Evolutionary conservation across 2,888 invertebrate genomes (phyloP).

Genomic region (Dryadula phaetusa): DNA sequence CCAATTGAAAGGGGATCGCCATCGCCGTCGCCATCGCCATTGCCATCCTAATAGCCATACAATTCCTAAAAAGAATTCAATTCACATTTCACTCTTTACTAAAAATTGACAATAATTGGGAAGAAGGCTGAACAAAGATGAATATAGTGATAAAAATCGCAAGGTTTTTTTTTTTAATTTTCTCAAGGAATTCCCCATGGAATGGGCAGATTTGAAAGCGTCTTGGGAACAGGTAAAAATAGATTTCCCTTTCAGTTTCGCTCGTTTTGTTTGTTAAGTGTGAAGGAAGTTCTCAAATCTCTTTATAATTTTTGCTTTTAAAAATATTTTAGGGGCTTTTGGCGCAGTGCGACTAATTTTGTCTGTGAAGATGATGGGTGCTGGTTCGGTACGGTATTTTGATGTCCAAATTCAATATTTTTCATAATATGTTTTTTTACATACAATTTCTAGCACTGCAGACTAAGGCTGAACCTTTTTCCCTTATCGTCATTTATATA

Average conservation of each 20-base stretch:
- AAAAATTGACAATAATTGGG: conserved; percentile 39
- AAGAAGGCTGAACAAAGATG: conserved; percentile 33
- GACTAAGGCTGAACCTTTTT: too few relatives aligned
- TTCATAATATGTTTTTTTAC: too few relatives aligned
- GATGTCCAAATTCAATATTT: too few relatives aligned
- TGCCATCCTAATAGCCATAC: not conserved
- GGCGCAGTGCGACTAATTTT: too few relatives aligned
- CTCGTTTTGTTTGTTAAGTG: not conserved
- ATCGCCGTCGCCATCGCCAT: not conserved
- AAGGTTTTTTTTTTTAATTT: not conserved
- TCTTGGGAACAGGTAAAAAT: not conserved
- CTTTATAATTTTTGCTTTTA: not conserved
- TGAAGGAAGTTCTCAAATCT: not conserved
- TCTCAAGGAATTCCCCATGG: not conserved
- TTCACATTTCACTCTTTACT: conserved; percentile 16
- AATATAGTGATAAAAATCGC: conserved; percentile 38
- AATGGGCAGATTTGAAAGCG: not conserved
- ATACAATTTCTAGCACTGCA: too few relatives aligned
- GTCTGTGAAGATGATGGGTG: too few relatives aligned
- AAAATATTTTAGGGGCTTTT: too few relatives aligned
- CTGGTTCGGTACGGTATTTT: too few relatives aligned
- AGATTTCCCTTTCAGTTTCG: not conserved
- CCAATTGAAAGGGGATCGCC: conserved; percentile 1
- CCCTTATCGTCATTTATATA: too few relatives aligned
- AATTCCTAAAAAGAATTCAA: conserved; percentile 13